phyloP scores from a whole-genome alignment of 2,888 invertebrate genomes.

The Agonum fuliginosum region DNA sequence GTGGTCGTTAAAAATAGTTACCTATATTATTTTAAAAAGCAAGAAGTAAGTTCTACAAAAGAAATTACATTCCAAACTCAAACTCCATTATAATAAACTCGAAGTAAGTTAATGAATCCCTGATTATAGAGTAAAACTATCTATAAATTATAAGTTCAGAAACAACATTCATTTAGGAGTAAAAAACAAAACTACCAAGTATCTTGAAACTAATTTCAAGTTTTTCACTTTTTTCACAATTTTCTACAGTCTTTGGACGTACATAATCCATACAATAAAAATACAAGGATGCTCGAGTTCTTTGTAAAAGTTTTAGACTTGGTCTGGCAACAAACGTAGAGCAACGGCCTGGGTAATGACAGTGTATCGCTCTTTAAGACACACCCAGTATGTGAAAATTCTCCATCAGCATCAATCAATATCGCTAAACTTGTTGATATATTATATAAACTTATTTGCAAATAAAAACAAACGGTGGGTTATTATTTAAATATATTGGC shows the following conservation, averaged over 20 bases:
- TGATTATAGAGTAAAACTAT: conserved; percentile 42
- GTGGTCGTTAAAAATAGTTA: no score
- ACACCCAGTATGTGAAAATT: conserved; percentile 3
- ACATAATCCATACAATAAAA: conserved; percentile 37
- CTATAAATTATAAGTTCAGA: conserved; percentile 40
- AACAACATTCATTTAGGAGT: conserved; percentile 23
- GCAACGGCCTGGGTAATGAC: conserved; percentile 11
- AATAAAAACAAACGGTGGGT: no score
- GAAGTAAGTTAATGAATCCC: conserved; percentile 33
- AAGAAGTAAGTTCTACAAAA: no score
- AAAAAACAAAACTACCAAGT: conserved; percentile 27
- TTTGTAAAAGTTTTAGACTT: conserved; percentile 4
- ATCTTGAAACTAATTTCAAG: conserved; percentile 38
- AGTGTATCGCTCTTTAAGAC: conserved; percentile 23
- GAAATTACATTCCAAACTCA: conserved; percentile 19
- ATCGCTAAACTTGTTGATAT: no score
- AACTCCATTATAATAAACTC: conserved; percentile 33
- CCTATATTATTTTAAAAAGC: no score
- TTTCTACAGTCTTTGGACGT: conserved; percentile 7
- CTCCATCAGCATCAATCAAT: no score
- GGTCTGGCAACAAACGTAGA: neutral
- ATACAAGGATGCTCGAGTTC: conserved; percentile 35
- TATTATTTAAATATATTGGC: no score
- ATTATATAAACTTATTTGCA: no score
- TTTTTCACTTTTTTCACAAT: conserved; percentile 31